Base-by-base conservation (phyloP, 2,888 invertebrate genomes). In the Temnothorax unifasciatus region DNA sequence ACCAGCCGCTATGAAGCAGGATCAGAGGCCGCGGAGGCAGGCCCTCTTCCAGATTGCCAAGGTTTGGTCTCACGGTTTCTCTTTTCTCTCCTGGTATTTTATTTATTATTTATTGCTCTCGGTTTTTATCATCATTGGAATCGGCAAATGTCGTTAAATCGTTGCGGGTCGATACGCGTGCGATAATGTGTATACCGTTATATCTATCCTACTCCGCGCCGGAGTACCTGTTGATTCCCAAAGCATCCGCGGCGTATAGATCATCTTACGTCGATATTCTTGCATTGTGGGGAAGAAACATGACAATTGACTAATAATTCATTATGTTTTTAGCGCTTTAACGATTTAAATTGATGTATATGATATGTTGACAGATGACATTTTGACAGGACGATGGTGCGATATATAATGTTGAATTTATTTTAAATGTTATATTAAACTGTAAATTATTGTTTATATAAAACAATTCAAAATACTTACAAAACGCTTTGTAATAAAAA, bases 41-140 rank as follows among this genome's bases (percentile, higher is more conserved):
- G 97, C 97, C 89, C 96, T 97, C 85, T 97, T 96, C 95, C 97
- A 97, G 95, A 96, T 97, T 93, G 97, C 97, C 79, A 97, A 97
- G 97, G 97, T 97, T 93, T 69, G 74, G 69, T 59, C 50, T 21
- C 21, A n/a, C 25, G 57, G n/a, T 75, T 52, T 74, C n/a, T 85
- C 44, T 34, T 54, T 63, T 54, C 29, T 71, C 38, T 63, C 75
- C 64, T 11, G 44, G 76, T 44, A 41, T 66, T 64, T 44, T 47
- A 44, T 57, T 79, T 47, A 9, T 38, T n/a, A n/a, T 50, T 29
- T 76, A 9, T 82, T 5, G 1, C 38, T 59, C 44, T 52, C 9
- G 13, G 29, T 59, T 50, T 59, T 50, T 9, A 25, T 13, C 15
- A 8, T 15, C 4, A 15, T 41, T 38, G 25, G 11, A 41, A 34